Percentiles rank a stretch among this genome's conserved stretches.
Evolutionary conservation across 1,140 invertebrate species (phyloP).

Genomic region (Drosophila melanica): DNA sequence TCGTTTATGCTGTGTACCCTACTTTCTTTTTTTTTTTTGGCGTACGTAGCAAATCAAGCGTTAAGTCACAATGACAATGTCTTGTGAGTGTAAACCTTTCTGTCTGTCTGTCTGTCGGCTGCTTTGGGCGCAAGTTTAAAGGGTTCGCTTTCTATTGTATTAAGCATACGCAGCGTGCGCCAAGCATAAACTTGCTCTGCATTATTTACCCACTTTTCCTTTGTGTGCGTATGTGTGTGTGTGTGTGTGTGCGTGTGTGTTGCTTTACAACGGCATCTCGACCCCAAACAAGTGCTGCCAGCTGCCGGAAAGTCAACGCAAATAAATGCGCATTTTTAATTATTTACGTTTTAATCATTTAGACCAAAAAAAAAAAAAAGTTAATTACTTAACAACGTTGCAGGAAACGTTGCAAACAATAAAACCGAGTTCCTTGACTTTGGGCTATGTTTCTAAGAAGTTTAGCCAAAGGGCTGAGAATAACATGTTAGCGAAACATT

Average conservation of each 20-base stretch:
- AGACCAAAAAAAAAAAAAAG: slow-evolving; percentile 31
- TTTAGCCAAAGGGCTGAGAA: background rate
- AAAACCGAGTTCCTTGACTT: slow-evolving; percentile 13
- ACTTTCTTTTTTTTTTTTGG: too few species aligned
- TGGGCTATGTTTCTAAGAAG: background rate
- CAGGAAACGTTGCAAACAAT: slow-evolving; percentile 1
- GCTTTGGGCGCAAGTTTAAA: slow-evolving; percentile 18
- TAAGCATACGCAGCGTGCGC: slow-evolving; percentile 49
- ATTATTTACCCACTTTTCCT: slow-evolving; percentile 45
- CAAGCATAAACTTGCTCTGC: slow-evolving; percentile 33
- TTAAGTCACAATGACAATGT: slow-evolving; percentile 61
- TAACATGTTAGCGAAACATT: too few species aligned
- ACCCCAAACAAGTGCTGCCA: slow-evolving; percentile 4
- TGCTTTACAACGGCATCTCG: slow-evolving; percentile 3
- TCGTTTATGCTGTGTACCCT: slow-evolving; percentile 18
- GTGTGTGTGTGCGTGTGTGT: background rate
- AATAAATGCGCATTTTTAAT: slow-evolving; percentile 59
- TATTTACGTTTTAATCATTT: slow-evolving; percentile 71
- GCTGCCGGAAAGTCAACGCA: slow-evolving; percentile 29
- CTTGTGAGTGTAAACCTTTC: slow-evolving; percentile 20
- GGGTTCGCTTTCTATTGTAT: slow-evolving; percentile 14
- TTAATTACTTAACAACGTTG: slow-evolving; percentile 50
- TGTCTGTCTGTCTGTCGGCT: slow-evolving; percentile 12
- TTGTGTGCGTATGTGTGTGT: slow-evolving; percentile 3
- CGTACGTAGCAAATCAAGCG: slow-evolving; percentile 66